Percentiles rank a stretch among this genome's conserved stretches.
These are phyloP conservation scores for Scaeva pyrastri DNA, from an alignment of 2,888 invertebrate species.

Conservation along the genomic window DNA sequence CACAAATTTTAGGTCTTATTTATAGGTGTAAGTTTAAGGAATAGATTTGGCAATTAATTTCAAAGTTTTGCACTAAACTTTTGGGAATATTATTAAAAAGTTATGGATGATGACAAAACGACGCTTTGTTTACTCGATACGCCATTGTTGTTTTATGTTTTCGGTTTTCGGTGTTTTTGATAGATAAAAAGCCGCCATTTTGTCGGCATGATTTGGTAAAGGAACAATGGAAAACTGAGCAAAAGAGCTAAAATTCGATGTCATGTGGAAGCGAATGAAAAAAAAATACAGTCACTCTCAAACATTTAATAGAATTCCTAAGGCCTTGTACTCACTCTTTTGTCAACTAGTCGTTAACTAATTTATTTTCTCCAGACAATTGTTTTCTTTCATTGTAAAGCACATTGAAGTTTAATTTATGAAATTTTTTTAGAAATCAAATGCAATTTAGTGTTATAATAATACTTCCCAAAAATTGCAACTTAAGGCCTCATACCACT, in stretches of 20 bases:
- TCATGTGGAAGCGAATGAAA: background rate
- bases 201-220: conserved; percentile 25
- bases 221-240: conserved; percentile 46
- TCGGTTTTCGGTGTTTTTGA: conserved; percentile 74
- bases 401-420: no score
- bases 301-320: background rate
- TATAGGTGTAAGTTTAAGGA: conserved; percentile 65
- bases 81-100: conserved; percentile 75
- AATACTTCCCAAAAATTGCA: no score
- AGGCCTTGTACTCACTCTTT: no score
- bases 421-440: no score
- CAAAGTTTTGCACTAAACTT: conserved; percentile 60
- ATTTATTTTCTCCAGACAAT: no score
- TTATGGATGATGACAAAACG: conserved; percentile 80
- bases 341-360: no score
- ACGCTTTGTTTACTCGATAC: conserved; percentile 82
- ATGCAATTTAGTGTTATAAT: no score
- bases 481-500: no score
- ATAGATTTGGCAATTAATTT: conserved; percentile 77
- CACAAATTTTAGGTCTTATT: conserved; percentile 35
- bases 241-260: conserved; percentile 27
- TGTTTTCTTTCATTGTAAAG: no score
- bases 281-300: background rate
- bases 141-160: conserved; percentile 78
- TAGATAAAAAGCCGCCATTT: conserved; percentile 67